Evolutionary conservation across 1,140 invertebrate species (phyloP), one percentile per base, ranked within the genome.

Genomic region (Neodiprion fabricii): DNA sequence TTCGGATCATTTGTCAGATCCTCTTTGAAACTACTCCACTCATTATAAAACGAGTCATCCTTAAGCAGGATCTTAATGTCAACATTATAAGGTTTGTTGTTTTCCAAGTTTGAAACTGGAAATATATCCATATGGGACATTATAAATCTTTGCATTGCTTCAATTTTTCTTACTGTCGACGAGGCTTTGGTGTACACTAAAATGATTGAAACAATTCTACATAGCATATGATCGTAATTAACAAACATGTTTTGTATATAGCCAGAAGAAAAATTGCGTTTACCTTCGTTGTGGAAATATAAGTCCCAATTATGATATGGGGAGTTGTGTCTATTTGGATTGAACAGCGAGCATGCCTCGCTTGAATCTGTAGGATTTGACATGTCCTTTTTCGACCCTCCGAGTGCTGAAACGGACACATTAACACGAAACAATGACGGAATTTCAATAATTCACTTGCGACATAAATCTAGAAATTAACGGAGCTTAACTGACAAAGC

Each of bases 261-360:
- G 61, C 73, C n/a, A 21, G 71, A 48, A 40, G 70, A 1, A 69
- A 28, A 67, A 61, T 17, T 17, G 12, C 72, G 23, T 48, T 76
- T 85, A 92, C 92, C 90, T 90, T 93, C 90, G 74, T 91, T 89
- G 71, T 91, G 88, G 83, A 94, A 93, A 85, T 94, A 95, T 9
- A 93, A 81, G 75, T 90, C 91, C 93, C 93, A 94, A 69, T 91
- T 90, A 81, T 90, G 88, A 80, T 92, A 93, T 48, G 90, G 86
- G 79, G 53, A 61, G 53, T 61, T 17, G 0, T 12, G 5, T 17
- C n/a, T 12, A 12, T 14, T 61, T 61, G 53, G 53, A 61, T 61
- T 14, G n/a, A 17, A 61, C 11, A 9, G 11, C n/a, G 11, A 12
- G 7, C n/a, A 12, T 17, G 53, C 9, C 53, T 61, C 0, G n/a